A percentile compares a stretch with the other conserved stretches of the same genome.
Conservation (phyloP, 2,113 vertebrate genomes). For the Macquaria ambigua region DNA sequence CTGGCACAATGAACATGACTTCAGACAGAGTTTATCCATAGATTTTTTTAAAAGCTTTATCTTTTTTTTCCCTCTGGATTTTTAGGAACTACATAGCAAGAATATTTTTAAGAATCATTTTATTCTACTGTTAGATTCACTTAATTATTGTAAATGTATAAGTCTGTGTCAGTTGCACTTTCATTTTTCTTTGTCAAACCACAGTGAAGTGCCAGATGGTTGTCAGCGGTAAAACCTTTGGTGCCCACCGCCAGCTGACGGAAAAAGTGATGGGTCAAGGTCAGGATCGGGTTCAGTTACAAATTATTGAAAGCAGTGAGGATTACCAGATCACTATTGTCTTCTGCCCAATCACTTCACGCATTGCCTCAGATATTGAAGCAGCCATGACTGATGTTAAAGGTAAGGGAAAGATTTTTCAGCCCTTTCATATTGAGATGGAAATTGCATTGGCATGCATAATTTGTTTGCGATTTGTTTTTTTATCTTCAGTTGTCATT, state of each 20-base stretch:
- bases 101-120: not conserved
- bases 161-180: not conserved
- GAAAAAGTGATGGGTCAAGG: rapidly evolving
- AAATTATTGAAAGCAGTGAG: rapidly evolving
- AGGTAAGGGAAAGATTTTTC: slow-evolving; percentile 30
- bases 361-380: not conserved
- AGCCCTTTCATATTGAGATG: not conserved
- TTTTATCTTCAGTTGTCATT: not conserved
- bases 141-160: not conserved
- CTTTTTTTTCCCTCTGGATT: not conserved
- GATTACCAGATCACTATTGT: slow-evolving; percentile 23
- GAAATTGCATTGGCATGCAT: too few relatives aligned
- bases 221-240: slow-evolving; percentile 36
- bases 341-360: slow-evolving; percentile 66
- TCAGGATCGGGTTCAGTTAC: rapidly evolving
- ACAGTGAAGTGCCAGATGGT: slow-evolving; percentile 34
- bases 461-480: not conserved
- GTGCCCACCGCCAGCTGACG: not conserved
- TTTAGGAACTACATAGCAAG: not conserved
- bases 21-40: not conserved
- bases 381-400: slow-evolving; percentile 2
- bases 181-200: not conserved
- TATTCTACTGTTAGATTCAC: not conserved
- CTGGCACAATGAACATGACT: not conserved
- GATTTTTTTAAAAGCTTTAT: too few relatives aligned